Evolutionary conservation across 2,113 vertebrate genomes (phyloP).

Genomic region (Lonchura striata): DNA sequence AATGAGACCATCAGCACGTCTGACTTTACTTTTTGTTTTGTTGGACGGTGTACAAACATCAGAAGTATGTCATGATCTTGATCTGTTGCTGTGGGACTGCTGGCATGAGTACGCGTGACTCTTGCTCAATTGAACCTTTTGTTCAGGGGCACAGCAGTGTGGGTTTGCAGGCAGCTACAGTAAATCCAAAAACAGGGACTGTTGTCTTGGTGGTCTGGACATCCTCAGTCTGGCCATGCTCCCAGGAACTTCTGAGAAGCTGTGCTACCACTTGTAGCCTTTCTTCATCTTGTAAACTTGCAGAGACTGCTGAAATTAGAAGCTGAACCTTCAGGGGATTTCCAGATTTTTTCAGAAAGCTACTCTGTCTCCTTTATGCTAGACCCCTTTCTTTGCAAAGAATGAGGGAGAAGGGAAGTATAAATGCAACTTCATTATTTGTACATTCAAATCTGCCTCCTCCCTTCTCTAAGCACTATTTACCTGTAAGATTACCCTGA

Average conservation of each 20-base stretch:
- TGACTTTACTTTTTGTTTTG: conserved; percentile 29
- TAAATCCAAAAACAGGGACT: conserved; percentile 18
- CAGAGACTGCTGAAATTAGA: not conserved
- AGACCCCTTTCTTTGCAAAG: not conserved
- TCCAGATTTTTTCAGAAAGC: not conserved
- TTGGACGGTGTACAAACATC: conserved; percentile 35
- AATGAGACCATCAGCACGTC: not conserved
- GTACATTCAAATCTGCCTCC: not conserved
- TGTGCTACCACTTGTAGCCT: not conserved
- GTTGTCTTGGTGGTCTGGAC: conserved; percentile 41
- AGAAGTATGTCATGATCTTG: conserved; percentile 59
- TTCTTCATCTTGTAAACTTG: not conserved
- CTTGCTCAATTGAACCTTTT: conserved; percentile 66
- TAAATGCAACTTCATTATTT: not conserved
- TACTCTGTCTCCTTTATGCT: not conserved
- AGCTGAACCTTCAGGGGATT: conserved; percentile 21
- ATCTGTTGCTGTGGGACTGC: conserved; percentile 49
- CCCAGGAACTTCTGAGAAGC: conserved; percentile 53
- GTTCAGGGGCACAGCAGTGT: conserved; percentile 37
- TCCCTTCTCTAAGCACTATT: not conserved
- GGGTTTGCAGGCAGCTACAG: conserved; percentile 45
- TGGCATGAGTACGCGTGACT: conserved; percentile 49
- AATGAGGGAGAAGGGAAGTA: not conserved
- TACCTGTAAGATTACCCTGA: not conserved
- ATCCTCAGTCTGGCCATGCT: not conserved